Evolutionary conservation across 2,888 invertebrate genomes (phyloP), one percentile per base, ranked within the genome.

Genomic region (Cerastis leucographa): DNA sequence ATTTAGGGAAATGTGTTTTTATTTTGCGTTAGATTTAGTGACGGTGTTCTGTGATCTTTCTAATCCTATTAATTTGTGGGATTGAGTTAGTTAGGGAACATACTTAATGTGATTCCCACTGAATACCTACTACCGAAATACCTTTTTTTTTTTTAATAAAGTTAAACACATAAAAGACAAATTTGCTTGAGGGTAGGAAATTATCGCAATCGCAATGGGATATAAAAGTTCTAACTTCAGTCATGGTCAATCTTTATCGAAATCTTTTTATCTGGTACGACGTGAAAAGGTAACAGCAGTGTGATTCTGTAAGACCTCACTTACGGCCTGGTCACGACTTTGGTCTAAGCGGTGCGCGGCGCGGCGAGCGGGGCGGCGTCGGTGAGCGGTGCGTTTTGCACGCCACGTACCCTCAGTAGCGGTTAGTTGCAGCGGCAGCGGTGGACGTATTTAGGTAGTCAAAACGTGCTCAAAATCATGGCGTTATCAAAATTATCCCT

Each of bases 1-100:
- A 71, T 61, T 73, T 76, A 56, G 59, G 35, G 54, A 82, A 75
- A 84, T 46, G 56, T 80, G 56, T 80, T 84, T 74, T 66, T 74
- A 79, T 71, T 82, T 71, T 25, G 35, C 25, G 66, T 46, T 42
- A 54, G 54, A 80, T 70, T 71, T 70, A 73, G 29, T 68, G 29
- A 19, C 25, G 73, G 17, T 49, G 51, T 19, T 69, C 73, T 79
- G 54, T 84, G 73, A 84, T 70, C 61, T 73, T 84, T 11, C 35
- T 35, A 62, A 19, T n/a, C n/a, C 44, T 66, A 76, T 82, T 82
- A 51, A 54, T 79, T 68, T 64, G 46, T 68, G 11, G 35, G 46
- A 76, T 42, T 67, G 0, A 61, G 67, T 75, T 79, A 74, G 42
- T 14, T 59, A 35, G 5, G 17, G 7, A n/a, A n/a, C 35, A 7